These are phyloP conservation scores for Perdita meconis DNA, from an alignment of 2,888 invertebrate species.

Conservation along the genomic window DNA sequence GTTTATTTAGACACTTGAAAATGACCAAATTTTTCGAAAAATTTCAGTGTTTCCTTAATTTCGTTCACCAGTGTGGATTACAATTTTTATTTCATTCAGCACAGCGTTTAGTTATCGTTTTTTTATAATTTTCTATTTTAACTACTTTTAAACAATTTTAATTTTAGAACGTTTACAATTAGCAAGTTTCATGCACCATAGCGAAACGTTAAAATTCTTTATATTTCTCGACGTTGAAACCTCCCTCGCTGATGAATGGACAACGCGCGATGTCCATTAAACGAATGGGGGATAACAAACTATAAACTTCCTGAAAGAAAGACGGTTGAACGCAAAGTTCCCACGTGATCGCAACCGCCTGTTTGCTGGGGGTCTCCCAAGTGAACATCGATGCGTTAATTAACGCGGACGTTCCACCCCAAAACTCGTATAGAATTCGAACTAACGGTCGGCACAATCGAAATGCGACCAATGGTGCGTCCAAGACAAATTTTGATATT, in stretches of 20 bases:
- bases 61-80: too few species aligned
- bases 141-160: too few species aligned
- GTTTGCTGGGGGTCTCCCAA: constrained; percentile 62
- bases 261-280: constrained; percentile 1
- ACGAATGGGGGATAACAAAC: constrained; percentile 10
- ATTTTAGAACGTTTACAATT: too few species aligned
- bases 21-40: too few species aligned
- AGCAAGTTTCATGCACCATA: too few species aligned
- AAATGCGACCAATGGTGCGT: constrained; percentile 45
- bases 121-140: too few species aligned
- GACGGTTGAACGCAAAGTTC: constrained; percentile 45
- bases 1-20: too few species aligned
- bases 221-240: neutral
- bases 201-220: too few species aligned
- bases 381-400: constrained; percentile 65
- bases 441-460: constrained; percentile 50
- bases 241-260: neutral
- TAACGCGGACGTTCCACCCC: constrained; percentile 50
- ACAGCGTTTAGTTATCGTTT: too few species aligned
- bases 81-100: too few species aligned
- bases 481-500: constrained; percentile 63
- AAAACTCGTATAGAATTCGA: constrained; percentile 55
- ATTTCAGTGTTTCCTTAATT: too few species aligned
- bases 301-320: constrained; percentile 11
- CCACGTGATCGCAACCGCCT: constrained; percentile 59